Percentiles rank a stretch among this genome's conserved stretches.
phyloP scores from a whole-genome alignment of 1,140 invertebrate genomes.

The Colletes gigas region DNA sequence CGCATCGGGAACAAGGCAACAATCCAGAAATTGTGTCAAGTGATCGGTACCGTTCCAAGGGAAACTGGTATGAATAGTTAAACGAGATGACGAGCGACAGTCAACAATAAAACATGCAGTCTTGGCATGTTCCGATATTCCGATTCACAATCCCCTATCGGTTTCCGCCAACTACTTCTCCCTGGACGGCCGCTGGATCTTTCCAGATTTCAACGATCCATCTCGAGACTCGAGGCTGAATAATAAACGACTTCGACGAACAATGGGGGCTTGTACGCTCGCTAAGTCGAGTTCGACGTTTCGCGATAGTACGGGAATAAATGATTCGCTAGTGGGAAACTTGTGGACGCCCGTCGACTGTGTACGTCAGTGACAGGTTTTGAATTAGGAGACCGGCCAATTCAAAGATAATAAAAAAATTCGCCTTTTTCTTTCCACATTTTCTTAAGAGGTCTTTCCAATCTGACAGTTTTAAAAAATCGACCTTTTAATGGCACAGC shows the following conservation, averaged over 20 bases:
- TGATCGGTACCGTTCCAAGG: constrained; percentile 20
- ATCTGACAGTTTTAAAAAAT: too few relatives aligned
- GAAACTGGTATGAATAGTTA: constrained; percentile 38
- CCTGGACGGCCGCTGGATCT: constrained; percentile 5
- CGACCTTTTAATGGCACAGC: too few relatives aligned
- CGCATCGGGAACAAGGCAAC: constrained; percentile 32
- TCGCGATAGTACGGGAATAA: constrained; percentile 7
- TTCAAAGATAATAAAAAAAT: too few relatives aligned
- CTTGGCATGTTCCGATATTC: constrained; percentile 14
- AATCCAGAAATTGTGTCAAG: constrained; percentile 27
- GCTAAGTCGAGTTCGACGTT: constrained; percentile 5
- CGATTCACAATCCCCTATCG: constrained; percentile 5
- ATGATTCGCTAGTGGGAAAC: constrained; percentile 19
- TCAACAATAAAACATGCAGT: constrained; percentile 40
- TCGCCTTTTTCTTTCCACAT: too few relatives aligned
- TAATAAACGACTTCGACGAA: constrained; percentile 11
- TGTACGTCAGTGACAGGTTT: neutral
- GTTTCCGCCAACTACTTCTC: neutral
- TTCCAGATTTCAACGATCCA: constrained; percentile 28
- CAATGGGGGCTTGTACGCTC: neutral
- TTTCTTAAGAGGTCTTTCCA: too few relatives aligned
- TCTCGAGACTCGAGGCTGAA: neutral
- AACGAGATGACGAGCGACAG: constrained; percentile 33
- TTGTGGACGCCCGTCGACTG: neutral
- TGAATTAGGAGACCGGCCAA: constrained; percentile 14